phyloP scores from a whole-genome alignment of 2,888 invertebrate species.

The Malthinus seriepunctatus region DNA sequence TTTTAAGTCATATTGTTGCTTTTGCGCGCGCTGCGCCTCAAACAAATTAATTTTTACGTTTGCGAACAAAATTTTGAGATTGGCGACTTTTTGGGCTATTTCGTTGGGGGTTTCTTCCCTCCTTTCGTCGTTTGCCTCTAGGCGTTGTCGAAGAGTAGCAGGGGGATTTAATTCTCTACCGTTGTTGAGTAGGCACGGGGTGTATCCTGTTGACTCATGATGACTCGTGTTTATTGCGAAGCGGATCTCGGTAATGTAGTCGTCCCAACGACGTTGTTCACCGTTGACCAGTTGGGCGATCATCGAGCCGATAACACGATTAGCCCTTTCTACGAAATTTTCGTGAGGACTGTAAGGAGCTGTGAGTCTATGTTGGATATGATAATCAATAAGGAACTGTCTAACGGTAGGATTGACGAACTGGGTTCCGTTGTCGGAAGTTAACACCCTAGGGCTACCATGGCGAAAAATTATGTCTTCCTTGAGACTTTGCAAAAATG shows the following conservation, averaged over 20 bases:
- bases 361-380: neutral
- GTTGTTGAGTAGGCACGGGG: constrained; percentile 38
- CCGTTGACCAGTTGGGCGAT: constrained; percentile 38
- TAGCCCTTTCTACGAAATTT: constrained; percentile 45
- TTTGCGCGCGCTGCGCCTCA: neutral
- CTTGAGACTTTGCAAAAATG: constrained; percentile 10
- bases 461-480: constrained; percentile 9
- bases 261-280: constrained; percentile 40
- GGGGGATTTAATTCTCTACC: constrained; percentile 24
- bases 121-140: neutral
- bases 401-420: constrained; percentile 21
- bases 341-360: too few relatives aligned
- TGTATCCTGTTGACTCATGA: constrained; percentile 35
- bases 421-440: constrained; percentile 40
- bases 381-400: neutral
- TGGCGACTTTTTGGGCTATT: neutral
- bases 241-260: constrained; percentile 32
- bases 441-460: constrained; percentile 29
- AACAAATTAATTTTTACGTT: neutral
- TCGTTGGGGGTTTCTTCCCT: neutral
- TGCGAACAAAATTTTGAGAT: neutral
- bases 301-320: constrained; percentile 43
- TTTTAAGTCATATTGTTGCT: neutral
- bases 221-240: constrained; percentile 37
- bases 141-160: too few relatives aligned